phyloP scores from a whole-genome alignment of 2,888 invertebrate genomes.

The Myopa tessellatipennis region DNA sequence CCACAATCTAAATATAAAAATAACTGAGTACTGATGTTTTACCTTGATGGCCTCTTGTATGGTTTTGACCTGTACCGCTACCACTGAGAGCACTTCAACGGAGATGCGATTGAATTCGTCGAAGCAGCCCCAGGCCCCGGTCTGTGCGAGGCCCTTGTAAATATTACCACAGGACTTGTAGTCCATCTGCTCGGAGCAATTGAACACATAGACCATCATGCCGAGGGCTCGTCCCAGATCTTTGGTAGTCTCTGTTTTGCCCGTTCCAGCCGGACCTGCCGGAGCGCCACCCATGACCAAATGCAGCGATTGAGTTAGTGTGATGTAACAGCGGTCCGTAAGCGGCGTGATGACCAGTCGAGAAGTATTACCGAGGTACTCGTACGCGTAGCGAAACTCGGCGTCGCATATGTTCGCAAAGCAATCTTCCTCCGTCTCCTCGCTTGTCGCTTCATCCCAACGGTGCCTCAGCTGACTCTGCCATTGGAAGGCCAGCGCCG shows the following conservation, averaged over 20 bases:
- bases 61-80: conserved; percentile 92
- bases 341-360: conserved; percentile 94
- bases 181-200: conserved; percentile 98
- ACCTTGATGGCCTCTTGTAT: conserved; percentile 90
- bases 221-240: conserved; percentile 96
- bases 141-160: conserved; percentile 93
- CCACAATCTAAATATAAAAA: no score
- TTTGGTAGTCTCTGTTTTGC: conserved; percentile 97
- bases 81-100: conserved; percentile 96
- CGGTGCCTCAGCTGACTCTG: conserved; percentile 87
- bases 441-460: conserved; percentile 75
- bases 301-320: conserved; percentile 90
- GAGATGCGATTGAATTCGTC: conserved; percentile 98
- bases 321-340: conserved; percentile 96
- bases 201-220: conserved; percentile 97
- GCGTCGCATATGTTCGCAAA: conserved; percentile 97
- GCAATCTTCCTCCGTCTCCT: conserved; percentile 75
- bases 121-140: conserved; percentile 98
- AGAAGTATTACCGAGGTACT: conserved; percentile 94
- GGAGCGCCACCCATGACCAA: conserved; percentile 96
- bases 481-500: conserved; percentile 86
- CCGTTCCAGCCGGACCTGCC: conserved; percentile 95
- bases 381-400: conserved; percentile 90
- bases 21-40: conserved; percentile 30
- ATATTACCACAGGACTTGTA: conserved; percentile 96